A percentile compares a stretch with the other conserved stretches of the same genome.
Evolutionary conservation across 2,113 vertebrate species (phyloP).

Genomic region (Taxidea taxus): DNA sequence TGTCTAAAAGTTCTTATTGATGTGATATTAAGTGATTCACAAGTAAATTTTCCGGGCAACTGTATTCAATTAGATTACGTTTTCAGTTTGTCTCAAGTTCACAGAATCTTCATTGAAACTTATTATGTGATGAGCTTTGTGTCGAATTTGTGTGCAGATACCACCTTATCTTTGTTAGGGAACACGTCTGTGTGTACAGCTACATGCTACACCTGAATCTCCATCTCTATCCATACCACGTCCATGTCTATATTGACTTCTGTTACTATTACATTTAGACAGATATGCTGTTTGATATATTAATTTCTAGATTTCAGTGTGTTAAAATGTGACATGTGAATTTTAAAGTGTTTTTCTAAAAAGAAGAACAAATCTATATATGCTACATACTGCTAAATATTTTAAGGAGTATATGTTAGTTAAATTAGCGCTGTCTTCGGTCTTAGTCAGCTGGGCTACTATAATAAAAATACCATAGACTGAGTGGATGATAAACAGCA

Average conservation of each 20-base stretch:
- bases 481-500: background rate
- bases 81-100: constrained; percentile 15
- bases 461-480: background rate
- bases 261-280: background rate
- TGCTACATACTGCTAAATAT: background rate
- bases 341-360: background rate
- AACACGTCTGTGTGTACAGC: background rate
- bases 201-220: background rate
- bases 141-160: background rate
- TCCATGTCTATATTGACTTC: background rate
- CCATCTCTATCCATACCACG: background rate
- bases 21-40: background rate
- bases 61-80: constrained; percentile 5
- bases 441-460: background rate
- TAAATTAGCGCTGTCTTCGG: background rate
- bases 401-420: background rate
- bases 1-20: background rate
- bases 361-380: background rate
- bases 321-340: background rate
- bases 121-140: background rate
- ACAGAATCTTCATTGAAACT: constrained; percentile 13
- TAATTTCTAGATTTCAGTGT: background rate
- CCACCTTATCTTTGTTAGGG: background rate
- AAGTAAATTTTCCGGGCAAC: constrained; percentile 1
- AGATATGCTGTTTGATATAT: background rate